phyloP scores from a whole-genome alignment of 2,113 vertebrate species.

The Hemicordylus capensis region DNA sequence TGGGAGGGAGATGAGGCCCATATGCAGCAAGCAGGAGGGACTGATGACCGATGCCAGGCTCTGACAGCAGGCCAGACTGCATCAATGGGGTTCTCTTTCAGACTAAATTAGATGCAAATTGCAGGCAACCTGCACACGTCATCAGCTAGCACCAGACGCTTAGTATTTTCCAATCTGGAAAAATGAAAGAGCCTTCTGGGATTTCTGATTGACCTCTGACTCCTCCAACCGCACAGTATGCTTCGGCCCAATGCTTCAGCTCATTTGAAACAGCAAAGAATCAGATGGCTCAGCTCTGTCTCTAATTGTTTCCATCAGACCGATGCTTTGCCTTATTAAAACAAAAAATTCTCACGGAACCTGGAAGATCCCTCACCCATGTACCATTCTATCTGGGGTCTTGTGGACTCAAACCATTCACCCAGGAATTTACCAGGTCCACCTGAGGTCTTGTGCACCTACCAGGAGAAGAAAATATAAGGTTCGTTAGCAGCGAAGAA shows the following conservation, averaged over 20 bases:
- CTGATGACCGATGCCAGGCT: neutral
- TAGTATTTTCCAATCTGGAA: neutral
- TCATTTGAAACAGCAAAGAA: neutral
- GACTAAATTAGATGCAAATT: conserved; percentile 6
- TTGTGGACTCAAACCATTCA: no score
- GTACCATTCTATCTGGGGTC: no score
- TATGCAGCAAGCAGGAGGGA: neutral
- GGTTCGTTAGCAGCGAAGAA: no score
- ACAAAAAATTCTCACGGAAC: no score
- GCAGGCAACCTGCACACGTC: neutral
- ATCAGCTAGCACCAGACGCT: neutral
- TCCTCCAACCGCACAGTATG: neutral
- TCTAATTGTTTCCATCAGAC: neutral
- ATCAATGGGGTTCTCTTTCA: neutral
- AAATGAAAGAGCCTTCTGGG: neutral
- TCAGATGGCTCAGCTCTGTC: neutral
- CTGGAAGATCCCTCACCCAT: no score
- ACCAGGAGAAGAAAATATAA: no score
- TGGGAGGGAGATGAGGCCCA: neutral
- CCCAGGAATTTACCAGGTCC: no score
- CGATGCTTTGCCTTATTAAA: neutral
- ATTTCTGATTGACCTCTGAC: neutral
- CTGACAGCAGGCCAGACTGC: neutral
- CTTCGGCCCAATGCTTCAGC: neutral
- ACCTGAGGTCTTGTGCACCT: no score